Conservation (phyloP, 1,140 invertebrate genomes). For the Bombyx mori region DNA sequence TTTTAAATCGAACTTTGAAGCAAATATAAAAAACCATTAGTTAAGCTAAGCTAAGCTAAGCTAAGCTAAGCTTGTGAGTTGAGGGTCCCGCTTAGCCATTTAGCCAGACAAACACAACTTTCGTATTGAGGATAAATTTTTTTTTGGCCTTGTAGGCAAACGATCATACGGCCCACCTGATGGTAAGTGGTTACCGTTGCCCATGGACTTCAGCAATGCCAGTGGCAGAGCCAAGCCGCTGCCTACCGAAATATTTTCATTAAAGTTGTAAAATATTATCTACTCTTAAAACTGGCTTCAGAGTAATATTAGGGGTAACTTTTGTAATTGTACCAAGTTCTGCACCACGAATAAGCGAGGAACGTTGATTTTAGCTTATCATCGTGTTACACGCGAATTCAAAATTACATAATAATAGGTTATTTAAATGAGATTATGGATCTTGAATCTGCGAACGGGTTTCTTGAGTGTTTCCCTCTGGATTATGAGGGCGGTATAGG, state of each 20-base stretch:
- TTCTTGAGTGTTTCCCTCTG: not conserved
- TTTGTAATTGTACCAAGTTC: constrained; percentile 17
- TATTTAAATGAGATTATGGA: constrained; percentile 26
- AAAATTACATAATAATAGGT: constrained; percentile 28
- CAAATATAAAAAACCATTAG: no score
- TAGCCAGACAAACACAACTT: no score
- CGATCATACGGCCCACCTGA: no score
- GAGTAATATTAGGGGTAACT: constrained; percentile 9
- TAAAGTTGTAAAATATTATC: not conserved
- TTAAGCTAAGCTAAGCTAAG: no score
- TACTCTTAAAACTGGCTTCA: constrained; percentile 1
- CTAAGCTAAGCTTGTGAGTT: no score
- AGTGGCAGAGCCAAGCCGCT: no score
- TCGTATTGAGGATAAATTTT: no score
- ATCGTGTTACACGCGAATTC: constrained; percentile 21
- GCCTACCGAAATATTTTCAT: not conserved
- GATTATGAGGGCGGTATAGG: not conserved
- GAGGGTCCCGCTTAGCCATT: no score
- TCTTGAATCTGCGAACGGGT: constrained; percentile 6
- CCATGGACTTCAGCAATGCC: no score
- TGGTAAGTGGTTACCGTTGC: no score
- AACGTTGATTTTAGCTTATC: constrained; percentile 26
- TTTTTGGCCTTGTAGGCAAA: no score
- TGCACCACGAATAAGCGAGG: constrained; percentile 10
- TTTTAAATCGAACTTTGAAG: no score